Conservation (phyloP, 2,113 vertebrate genomes). For the Ptilorrhoa leucosticta region DNA sequence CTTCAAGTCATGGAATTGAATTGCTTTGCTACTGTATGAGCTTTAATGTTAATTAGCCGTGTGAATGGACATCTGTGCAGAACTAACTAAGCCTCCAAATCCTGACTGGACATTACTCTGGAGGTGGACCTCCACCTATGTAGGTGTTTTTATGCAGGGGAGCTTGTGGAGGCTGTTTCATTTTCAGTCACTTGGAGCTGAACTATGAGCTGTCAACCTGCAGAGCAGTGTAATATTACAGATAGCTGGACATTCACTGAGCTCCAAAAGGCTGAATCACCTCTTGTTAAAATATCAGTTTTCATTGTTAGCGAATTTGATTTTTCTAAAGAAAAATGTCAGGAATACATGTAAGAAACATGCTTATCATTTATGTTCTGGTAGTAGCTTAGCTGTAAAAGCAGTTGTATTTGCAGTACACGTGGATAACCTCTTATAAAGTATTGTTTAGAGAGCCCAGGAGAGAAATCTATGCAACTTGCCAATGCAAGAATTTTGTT, state of each 20-base stretch:
- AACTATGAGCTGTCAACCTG: background rate
- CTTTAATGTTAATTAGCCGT: background rate
- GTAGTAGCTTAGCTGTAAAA: background rate
- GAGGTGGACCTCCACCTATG: background rate
- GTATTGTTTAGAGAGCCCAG: background rate
- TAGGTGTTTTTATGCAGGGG: background rate
- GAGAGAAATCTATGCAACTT: background rate
- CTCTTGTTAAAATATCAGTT: background rate
- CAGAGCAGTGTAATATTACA: background rate
- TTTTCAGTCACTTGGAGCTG: background rate
- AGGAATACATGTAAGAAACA: background rate
- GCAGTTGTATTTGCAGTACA: background rate
- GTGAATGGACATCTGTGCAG: background rate
- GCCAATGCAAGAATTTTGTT: background rate
- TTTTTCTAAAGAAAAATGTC: background rate
- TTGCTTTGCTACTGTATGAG: background rate
- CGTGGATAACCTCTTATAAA: background rate
- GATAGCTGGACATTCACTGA: background rate
- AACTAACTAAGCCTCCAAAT: background rate
- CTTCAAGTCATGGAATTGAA: background rate
- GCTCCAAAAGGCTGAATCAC: background rate
- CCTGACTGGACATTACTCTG: background rate
- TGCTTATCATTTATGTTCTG: background rate
- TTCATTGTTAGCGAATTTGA: background rate
- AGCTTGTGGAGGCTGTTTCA: background rate